Evolutionary conservation across 1,140 invertebrate species (phyloP), one percentile per base, ranked within the genome.

Genomic region (Aphidius gifuensis): DNA sequence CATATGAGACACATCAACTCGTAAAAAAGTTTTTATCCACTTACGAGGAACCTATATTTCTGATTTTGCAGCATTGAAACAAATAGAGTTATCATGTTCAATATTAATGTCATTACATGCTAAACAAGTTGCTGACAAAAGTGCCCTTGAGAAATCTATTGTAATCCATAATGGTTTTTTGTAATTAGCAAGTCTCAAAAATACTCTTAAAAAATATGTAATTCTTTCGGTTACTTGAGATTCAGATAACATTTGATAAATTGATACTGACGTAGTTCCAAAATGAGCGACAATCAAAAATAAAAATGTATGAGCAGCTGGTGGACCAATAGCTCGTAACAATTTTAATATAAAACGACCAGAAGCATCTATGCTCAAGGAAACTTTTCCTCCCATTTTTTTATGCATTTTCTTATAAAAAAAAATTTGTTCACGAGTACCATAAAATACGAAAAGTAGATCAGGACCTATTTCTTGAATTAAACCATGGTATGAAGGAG

Each of bases 221-320:
- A 66, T 56, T 8, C 21, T 59, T 6, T 43, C 47, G 5, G 58
- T 48, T 43, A 57, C 49, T 4, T 66, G 64, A 6, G 43, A 45
- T 51, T 59, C 64, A 9, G 53, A 60, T 38, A 66, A 44, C 61
- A 62, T 63, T 11, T 62, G 64, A 21, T 51, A 62, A 64, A 72
- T 66, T 64, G 66, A 65, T 64, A 71, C 61, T 32, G 54, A 58
- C 8, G 40, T 60, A 43, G 39, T 43, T 6, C 63, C 51, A 48
- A 66, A 66, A 58, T 66, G 58, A 44, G 60, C 51, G 46, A 63
- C 53, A 43, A 62, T 56, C 7, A 40, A 42, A 46, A 60, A 66
- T 23, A 66, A 21, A 62, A 66, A 66, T 21, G 62, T 60, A 9
- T 54, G 47, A n/a, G 49, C 42, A 23, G 45, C 48, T 21, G 49